Conservation (phyloP, 92 coral and sea anemone genomes). For the Porites rus region DNA sequence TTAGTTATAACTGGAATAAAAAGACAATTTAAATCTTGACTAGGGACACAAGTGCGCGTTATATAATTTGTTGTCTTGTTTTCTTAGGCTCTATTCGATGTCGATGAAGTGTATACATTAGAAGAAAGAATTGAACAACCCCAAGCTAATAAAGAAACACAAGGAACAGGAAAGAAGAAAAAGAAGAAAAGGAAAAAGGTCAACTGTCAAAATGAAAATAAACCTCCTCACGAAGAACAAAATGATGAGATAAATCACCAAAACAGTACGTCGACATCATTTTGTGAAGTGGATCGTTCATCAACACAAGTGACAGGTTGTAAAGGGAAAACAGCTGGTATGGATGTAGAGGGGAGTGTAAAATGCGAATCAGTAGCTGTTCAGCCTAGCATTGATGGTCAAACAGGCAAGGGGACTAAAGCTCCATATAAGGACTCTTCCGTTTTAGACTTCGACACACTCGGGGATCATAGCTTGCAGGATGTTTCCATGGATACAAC, state of each 20-base stretch:
- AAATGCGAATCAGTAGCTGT: background rate
- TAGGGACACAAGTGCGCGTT: no score
- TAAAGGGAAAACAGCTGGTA: background rate
- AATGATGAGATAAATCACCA: background rate
- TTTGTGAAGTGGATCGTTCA: background rate
- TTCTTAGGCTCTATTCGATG: slow-evolving; percentile 93
- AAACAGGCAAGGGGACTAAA: background rate
- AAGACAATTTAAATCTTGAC: no score
- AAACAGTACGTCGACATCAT: background rate
- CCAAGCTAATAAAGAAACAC: slow-evolving; percentile 56
- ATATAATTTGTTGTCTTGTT: background rate
- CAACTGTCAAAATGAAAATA: slow-evolving; percentile 18
- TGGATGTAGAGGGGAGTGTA: background rate
- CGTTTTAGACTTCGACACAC: background rate
- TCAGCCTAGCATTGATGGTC: background rate
- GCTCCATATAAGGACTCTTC: background rate
- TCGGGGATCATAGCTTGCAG: background rate
- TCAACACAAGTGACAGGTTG: background rate
- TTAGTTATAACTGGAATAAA: no score
- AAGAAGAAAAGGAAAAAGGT: slow-evolving; percentile 33
- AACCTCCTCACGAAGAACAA: background rate
- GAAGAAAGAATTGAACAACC: slow-evolving; percentile 74
- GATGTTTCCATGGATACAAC: background rate
- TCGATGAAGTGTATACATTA: slow-evolving; percentile 94
- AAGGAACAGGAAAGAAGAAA: slow-evolving; percentile 12